Evolutionary conservation across 37 sponge, comb jelly and placozoan genomes (phyloP).

Genomic region (Diacarnus erythraeanus): DNA sequence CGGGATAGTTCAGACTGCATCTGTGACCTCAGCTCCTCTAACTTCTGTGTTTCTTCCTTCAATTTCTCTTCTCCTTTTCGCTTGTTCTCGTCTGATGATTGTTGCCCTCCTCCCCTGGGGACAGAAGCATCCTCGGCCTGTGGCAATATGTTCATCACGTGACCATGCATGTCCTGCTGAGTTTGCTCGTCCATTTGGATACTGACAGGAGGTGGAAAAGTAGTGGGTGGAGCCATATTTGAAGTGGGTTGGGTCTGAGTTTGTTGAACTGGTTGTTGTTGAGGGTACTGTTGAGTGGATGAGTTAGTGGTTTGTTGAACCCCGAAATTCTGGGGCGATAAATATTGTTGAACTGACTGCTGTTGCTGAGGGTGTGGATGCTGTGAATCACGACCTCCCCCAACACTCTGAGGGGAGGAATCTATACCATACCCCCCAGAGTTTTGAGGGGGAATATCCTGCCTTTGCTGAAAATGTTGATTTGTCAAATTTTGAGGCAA

Average conservation of each 20-base stretch:
- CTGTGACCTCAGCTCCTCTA: background rate
- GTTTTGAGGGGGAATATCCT: too few species aligned
- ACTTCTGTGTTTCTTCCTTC: background rate
- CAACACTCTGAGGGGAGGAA: too few species aligned
- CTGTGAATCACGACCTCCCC: too few species aligned
- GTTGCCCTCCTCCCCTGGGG: background rate
- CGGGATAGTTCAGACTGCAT: background rate
- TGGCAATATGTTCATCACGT: background rate
- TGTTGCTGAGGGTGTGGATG: background rate
- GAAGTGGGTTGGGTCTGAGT: slow-evolving; percentile 8
- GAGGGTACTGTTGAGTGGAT: background rate
- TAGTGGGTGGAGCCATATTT: background rate
- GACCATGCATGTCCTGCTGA: background rate
- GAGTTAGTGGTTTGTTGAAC: background rate
- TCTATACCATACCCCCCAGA: too few species aligned
- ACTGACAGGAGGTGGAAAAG: slow-evolving; percentile 1
- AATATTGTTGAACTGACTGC: background rate
- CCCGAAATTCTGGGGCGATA: background rate
- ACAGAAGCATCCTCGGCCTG: too few species aligned
- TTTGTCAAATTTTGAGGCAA: too few species aligned
- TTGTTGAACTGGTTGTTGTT: background rate
- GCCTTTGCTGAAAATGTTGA: too few species aligned
- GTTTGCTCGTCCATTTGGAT: background rate
- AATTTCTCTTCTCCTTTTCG: background rate
- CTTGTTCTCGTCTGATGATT: background rate